Percentiles rank a stretch among this genome's conserved stretches.
phyloP scores from a whole-genome alignment of 2,797 vertebrate species.

The Ataeniobius toweri region DNA sequence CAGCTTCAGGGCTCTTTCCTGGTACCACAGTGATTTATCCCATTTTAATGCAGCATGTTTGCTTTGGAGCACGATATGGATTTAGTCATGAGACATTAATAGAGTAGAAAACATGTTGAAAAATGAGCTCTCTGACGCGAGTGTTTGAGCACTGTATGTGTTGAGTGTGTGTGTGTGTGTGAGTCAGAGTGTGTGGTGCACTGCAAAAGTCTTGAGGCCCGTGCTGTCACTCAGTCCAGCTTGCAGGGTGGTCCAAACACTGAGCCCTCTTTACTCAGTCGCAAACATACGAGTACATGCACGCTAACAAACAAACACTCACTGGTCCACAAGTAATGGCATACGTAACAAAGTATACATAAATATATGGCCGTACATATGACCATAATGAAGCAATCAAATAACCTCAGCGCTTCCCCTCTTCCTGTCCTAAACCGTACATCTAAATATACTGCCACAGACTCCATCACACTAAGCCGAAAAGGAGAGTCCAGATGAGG shows the following conservation, averaged over 20 bases:
- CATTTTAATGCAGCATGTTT: conserved; percentile 72
- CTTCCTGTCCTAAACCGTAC: conserved; percentile 71
- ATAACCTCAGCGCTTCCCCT: conserved; percentile 76
- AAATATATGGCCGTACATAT: conserved; percentile 75
- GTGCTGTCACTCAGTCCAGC: conserved; percentile 78
- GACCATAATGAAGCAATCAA: conserved; percentile 79
- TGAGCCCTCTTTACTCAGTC: conserved; percentile 76
- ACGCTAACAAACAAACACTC: conserved; percentile 77
- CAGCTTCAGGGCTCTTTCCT: conserved; percentile 44
- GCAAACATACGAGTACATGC: conserved; percentile 36
- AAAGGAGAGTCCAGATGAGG: conserved; percentile 31
- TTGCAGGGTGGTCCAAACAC: conserved; percentile 82
- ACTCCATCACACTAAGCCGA: conserved; percentile 44
- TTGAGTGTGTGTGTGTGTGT: conserved; percentile 39
- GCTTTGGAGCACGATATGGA: conserved; percentile 74
- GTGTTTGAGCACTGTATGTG: conserved; percentile 60
- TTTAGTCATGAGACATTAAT: conserved; percentile 80
- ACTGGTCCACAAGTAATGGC: conserved; percentile 75
- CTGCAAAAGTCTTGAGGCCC: conserved; percentile 70
- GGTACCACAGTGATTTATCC: conserved; percentile 71
- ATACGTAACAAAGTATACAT: conserved; percentile 78
- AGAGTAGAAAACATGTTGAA: conserved; percentile 76
- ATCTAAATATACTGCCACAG: conserved; percentile 64
- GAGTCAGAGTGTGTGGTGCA: conserved; percentile 24
- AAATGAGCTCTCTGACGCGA: conserved; percentile 71